Evolutionary conservation across 1,140 invertebrate genomes (phyloP).

Genomic region (Microplitis demolitor): DNA sequence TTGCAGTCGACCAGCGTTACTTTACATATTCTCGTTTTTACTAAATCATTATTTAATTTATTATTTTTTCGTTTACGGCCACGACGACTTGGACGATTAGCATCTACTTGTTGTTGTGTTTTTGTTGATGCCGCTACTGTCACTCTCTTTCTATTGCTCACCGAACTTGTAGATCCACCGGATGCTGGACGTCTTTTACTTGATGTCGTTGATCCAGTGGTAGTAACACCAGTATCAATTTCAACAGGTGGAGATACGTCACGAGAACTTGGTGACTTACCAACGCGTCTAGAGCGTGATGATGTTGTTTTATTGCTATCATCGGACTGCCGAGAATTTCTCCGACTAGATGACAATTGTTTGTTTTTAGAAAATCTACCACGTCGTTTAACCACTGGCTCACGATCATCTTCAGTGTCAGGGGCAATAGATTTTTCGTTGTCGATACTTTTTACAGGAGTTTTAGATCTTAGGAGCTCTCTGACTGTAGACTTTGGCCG

Average conservation of each 20-base stretch:
- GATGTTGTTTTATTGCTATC: slow-evolving; percentile 16
- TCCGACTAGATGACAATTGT: background rate
- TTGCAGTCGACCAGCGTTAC: slow-evolving; percentile 49
- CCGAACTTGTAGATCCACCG: slow-evolving; percentile 6
- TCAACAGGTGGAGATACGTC: slow-evolving; percentile 11
- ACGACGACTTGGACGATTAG: background rate
- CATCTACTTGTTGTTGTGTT: background rate
- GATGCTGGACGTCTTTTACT: background rate
- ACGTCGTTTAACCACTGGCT: slow-evolving; percentile 13
- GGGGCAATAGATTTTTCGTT: slow-evolving; percentile 26
- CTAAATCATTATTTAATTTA: background rate
- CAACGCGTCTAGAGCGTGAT: slow-evolving; percentile 1
- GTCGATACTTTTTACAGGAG: background rate
- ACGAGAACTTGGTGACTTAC: slow-evolving; percentile 12
- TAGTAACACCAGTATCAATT: background rate
- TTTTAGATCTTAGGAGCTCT: slow-evolving; percentile 19
- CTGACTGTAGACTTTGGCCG: background rate
- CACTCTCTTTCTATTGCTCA: background rate
- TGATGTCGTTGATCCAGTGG: too few species aligned
- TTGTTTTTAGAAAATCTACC: slow-evolving; percentile 9
- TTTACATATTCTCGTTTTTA: slow-evolving; percentile 42
- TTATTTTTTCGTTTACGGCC: slow-evolving; percentile 23
- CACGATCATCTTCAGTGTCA: background rate
- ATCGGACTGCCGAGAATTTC: slow-evolving; percentile 30
- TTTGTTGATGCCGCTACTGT: background rate